Evolutionary conservation across 2,113 vertebrate genomes (phyloP).

Genomic region (Aythya baeri): DNA sequence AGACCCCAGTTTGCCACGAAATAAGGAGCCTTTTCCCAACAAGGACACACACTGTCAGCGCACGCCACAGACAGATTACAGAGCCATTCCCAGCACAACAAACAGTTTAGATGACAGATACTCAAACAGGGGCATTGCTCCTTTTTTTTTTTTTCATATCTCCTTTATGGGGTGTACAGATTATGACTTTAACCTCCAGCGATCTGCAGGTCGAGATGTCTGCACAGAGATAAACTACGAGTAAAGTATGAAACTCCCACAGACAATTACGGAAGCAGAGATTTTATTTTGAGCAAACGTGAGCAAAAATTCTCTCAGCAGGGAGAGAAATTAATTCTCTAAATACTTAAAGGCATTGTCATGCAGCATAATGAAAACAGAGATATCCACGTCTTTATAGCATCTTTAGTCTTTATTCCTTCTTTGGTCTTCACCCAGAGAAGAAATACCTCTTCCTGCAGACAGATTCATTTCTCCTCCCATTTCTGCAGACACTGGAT

Average conservation of each 20-base stretch:
- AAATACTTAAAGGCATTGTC: neutral
- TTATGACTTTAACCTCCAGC: neutral
- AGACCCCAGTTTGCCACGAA: neutral
- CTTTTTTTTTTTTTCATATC: neutral
- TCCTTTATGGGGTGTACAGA: neutral
- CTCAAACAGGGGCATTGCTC: neutral
- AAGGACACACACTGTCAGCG: rapidly evolving
- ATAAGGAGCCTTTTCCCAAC: neutral
- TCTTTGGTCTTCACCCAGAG: neutral
- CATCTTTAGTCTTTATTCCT: neutral
- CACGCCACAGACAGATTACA: neutral
- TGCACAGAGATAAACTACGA: neutral
- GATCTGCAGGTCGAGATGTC: neutral
- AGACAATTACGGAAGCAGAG: neutral
- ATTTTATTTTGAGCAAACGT: neutral
- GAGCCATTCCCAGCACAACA: neutral
- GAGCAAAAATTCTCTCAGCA: neutral
- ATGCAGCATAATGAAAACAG: neutral
- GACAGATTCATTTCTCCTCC: neutral
- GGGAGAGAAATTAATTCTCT: neutral
- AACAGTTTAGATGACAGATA: neutral
- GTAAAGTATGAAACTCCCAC: neutral
- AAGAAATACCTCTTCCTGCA: neutral
- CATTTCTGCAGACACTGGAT: neutral
- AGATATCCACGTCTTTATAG: neutral